phyloP scores from a whole-genome alignment of 2,888 invertebrate genomes.

The Eupeodes latifasciatus region DNA sequence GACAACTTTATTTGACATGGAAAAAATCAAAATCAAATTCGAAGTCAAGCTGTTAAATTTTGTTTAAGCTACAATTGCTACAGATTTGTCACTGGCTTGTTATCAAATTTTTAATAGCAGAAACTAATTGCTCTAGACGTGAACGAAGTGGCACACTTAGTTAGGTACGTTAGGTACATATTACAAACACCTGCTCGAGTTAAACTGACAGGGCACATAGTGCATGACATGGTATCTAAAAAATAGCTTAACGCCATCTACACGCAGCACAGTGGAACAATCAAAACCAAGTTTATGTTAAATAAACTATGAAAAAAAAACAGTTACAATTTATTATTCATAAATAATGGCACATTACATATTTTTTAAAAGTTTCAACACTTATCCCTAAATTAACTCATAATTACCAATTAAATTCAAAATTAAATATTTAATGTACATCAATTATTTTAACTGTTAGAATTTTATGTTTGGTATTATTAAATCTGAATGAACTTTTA shows the following conservation, averaged over 20 bases:
- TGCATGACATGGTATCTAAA: background rate
- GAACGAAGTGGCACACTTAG: constrained; percentile 45
- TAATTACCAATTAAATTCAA: too few relatives aligned
- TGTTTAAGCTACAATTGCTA: background rate
- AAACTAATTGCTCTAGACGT: constrained; percentile 50
- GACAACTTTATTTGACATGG: constrained; percentile 9
- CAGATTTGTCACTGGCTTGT: background rate
- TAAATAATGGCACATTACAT: too few relatives aligned
- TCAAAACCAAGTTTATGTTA: background rate
- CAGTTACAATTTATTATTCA: too few relatives aligned
- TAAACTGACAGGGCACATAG: background rate
- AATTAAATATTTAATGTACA: too few relatives aligned
- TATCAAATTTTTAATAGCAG: constrained; percentile 11
- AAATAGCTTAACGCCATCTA: background rate
- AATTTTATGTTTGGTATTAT: too few relatives aligned
- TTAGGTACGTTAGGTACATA: too few relatives aligned
- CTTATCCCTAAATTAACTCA: too few relatives aligned
- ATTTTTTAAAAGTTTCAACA: too few relatives aligned
- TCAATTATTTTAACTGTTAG: too few relatives aligned
- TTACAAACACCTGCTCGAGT: constrained; percentile 17
- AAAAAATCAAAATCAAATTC: background rate
- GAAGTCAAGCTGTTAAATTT: background rate
- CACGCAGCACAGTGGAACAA: background rate
- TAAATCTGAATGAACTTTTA: too few relatives aligned
- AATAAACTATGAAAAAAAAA: too few relatives aligned